Conservation (phyloP, 2,888 invertebrate genomes). For the Drosophila pegasa region DNA sequence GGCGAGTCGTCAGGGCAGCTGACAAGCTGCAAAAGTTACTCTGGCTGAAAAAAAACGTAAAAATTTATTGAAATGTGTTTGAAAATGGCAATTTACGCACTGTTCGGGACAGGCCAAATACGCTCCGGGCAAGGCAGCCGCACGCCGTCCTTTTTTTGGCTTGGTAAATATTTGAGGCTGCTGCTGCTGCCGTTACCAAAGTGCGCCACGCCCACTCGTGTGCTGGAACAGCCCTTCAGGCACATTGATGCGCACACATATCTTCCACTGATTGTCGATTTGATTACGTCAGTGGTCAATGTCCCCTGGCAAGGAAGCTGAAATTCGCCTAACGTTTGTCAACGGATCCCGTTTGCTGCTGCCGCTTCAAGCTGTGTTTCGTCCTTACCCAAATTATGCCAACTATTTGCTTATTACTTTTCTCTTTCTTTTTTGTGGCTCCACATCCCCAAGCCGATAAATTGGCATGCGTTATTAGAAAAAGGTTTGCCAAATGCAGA, state of each 20-base stretch:
- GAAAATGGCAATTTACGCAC: constrained; percentile 80
- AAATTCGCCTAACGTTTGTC: constrained; percentile 37
- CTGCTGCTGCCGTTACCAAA: not conserved
- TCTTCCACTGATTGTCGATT: constrained; percentile 74
- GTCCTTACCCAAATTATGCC: constrained; percentile 70
- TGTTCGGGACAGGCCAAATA: constrained; percentile 65
- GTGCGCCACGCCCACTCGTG: constrained; percentile 6
- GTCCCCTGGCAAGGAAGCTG: constrained; percentile 62
- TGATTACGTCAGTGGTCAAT: constrained; percentile 75
- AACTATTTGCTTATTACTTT: constrained; percentile 78
- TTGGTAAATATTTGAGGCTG: constrained; percentile 38
- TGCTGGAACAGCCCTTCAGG: constrained; percentile 55
- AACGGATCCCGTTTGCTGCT: constrained; percentile 4
- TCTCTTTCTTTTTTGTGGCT: constrained; percentile 20
- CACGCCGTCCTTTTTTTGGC: constrained; percentile 48
- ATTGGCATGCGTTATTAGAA: constrained; percentile 74
- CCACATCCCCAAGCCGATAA: constrained; percentile 46
- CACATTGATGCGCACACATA: constrained; percentile 70
- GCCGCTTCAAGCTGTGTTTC: constrained; percentile 12
- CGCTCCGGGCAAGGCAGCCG: constrained; percentile 65
- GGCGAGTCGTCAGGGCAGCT: constrained; percentile 36
- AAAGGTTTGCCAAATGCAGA: constrained; percentile 76
- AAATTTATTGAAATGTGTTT: constrained; percentile 73
- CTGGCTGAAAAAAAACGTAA: constrained; percentile 23
- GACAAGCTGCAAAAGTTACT: constrained; percentile 50